A percentile compares a stretch with the other conserved stretches of the same genome.
Evolutionary conservation across 2,888 invertebrate species (phyloP).

Genomic region (Rhagonycha fulva): DNA sequence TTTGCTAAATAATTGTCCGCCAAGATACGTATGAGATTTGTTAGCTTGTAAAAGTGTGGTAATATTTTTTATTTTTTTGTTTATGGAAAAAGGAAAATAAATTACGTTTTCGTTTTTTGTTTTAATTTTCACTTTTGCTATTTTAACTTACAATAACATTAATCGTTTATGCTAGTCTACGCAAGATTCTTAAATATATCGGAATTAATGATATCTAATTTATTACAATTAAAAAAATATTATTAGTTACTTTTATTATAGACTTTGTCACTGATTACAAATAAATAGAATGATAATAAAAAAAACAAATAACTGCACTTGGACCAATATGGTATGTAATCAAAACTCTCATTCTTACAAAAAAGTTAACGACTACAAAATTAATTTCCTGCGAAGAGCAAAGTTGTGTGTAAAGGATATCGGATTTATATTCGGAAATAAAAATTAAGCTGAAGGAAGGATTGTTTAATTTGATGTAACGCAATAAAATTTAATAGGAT

Average conservation of each 20-base stretch:
- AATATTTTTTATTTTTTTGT: slow-evolving; percentile 1
- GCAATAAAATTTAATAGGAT: not conserved
- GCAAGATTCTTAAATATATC: not conserved
- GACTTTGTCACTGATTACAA: not conserved
- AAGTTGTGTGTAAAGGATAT: not conserved
- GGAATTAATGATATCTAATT: not conserved
- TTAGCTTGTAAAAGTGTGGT: slow-evolving; percentile 1
- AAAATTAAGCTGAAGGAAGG: not conserved
- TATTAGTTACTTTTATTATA: too few species aligned
- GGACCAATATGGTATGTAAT: not conserved
- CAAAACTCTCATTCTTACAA: not conserved
- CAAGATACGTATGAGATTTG: slow-evolving; percentile 3
- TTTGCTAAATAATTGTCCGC: slow-evolving; percentile 3
- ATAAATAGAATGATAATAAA: not conserved
- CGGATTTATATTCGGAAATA: not conserved
- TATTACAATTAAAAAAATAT: not conserved
- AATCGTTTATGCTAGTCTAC: not conserved
- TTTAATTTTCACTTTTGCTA: not conserved
- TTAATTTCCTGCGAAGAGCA: not conserved
- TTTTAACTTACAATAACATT: not conserved
- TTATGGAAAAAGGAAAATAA: not conserved
- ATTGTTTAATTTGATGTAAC: not conserved
- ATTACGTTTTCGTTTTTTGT: not conserved
- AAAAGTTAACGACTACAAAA: not conserved
- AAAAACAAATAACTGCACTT: not conserved